Percentiles rank a stretch among this genome's conserved stretches.
These are phyloP conservation scores for Aphidoletes aphidimyza DNA, from an alignment of 2,888 invertebrate genomes.

Conservation along the genomic window DNA sequence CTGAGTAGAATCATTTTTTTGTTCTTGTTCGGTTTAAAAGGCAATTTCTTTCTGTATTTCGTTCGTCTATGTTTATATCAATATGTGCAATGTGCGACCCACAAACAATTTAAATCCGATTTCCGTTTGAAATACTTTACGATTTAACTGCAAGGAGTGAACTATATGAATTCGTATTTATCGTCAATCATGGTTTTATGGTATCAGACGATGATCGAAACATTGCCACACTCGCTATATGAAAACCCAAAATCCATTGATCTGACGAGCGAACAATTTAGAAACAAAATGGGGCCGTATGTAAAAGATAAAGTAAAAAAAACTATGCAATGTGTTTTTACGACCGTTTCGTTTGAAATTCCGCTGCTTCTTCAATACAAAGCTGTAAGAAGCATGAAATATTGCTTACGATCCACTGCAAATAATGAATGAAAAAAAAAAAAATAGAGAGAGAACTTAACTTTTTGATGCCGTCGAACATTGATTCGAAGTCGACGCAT, in stretches of 20 bases:
- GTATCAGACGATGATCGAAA: slow-evolving; percentile 4
- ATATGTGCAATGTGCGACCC: not conserved
- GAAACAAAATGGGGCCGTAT: not conserved
- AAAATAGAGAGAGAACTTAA: no score
- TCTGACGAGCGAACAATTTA: not conserved
- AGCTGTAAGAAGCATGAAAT: slow-evolving; percentile 5
- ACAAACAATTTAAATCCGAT: not conserved
- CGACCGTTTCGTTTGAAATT: not conserved
- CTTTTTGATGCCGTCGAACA: not conserved
- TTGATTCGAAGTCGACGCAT: not conserved
- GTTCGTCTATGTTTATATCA: no score
- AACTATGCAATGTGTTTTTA: not conserved
- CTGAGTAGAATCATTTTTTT: not conserved
- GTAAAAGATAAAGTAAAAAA: not conserved
- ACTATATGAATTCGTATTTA: not conserved
- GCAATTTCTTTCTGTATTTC: no score
- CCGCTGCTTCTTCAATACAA: not conserved
- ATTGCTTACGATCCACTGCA: not conserved
- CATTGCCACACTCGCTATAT: not conserved
- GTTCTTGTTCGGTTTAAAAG: not conserved
- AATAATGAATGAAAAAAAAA: slow-evolving; percentile 27
- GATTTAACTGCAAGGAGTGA: no score
- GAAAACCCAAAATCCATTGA: not conserved
- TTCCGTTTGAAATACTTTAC: not conserved
- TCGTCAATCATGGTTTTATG: not conserved